Evolutionary conservation across 2,797 vertebrate species (phyloP).

Genomic region (Champsocephalus esox): DNA sequence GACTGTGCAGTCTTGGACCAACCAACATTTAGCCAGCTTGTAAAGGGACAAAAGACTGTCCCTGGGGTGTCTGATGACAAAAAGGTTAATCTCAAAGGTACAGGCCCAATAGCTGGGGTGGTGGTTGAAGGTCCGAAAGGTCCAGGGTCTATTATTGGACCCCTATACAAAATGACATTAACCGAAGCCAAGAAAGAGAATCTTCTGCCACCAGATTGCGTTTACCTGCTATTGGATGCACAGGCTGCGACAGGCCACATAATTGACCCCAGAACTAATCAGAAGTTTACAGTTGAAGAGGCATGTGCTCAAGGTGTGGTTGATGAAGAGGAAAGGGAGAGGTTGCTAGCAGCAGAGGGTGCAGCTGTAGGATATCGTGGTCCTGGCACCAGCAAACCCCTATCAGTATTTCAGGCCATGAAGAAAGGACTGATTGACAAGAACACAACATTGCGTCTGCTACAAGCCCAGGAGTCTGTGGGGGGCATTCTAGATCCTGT

Average conservation of each 20-base stretch:
- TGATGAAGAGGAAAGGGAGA: slow-evolving; percentile 74
- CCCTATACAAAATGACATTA: slow-evolving; percentile 85
- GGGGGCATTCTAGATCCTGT: slow-evolving; percentile 84
- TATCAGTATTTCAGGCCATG: slow-evolving; percentile 95
- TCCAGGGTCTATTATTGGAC: slow-evolving; percentile 71
- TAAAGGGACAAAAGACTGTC: slow-evolving; percentile 87
- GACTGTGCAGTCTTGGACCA: slow-evolving; percentile 84
- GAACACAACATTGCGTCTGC: slow-evolving; percentile 91
- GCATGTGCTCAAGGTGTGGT: slow-evolving; percentile 75
- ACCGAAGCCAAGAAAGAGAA: slow-evolving; percentile 91
- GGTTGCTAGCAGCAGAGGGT: slow-evolving; percentile 78
- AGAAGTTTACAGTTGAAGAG: slow-evolving; percentile 80
- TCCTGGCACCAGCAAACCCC: slow-evolving; percentile 68
- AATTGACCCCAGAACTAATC: slow-evolving; percentile 90
- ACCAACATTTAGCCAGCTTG: slow-evolving; percentile 81
- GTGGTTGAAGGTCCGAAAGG: slow-evolving; percentile 76
- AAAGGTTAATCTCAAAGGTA: slow-evolving; percentile 86
- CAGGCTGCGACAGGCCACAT: slow-evolving; percentile 94
- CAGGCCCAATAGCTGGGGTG: slow-evolving; percentile 87
- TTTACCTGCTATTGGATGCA: slow-evolving; percentile 86
- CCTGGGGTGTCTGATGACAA: slow-evolving; percentile 90
- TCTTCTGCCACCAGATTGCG: slow-evolving; percentile 85
- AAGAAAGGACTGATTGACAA: slow-evolving; percentile 92
- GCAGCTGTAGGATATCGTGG: slow-evolving; percentile 72
- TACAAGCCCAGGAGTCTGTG: slow-evolving; percentile 91